These are phyloP conservation scores for Tetramorium parvispinum DNA, from an alignment of 1,140 invertebrate species.

Conservation along the genomic window DNA sequence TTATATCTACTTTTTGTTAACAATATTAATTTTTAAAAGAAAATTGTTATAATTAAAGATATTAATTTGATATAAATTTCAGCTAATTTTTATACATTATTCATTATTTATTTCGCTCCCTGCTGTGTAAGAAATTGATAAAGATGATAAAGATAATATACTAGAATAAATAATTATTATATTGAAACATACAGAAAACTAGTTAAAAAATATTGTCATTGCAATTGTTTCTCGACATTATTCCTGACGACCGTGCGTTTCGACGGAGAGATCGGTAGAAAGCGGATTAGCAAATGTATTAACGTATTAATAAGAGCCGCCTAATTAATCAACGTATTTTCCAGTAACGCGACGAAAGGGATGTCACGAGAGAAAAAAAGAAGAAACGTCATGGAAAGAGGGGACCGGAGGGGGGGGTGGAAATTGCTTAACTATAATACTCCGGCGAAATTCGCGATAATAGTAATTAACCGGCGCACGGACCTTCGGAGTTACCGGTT, in stretches of 20 bases:
- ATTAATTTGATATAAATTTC: conserved; percentile 4
- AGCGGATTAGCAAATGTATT: neutral
- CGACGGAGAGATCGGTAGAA: neutral
- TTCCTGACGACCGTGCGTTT: neutral
- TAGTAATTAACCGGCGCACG: conserved; percentile 44
- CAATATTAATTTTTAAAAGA: neutral
- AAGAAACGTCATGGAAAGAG: neutral
- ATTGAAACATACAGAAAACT: neutral
- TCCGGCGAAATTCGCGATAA: conserved; percentile 33
- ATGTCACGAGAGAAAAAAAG: neutral
- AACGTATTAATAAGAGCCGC: neutral
- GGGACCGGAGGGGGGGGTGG: neutral
- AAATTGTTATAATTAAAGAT: neutral
- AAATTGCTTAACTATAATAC: conserved; percentile 9
- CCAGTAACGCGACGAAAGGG: conserved; percentile 1
- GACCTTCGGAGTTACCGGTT: conserved; percentile 34
- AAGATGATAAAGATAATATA: neutral
- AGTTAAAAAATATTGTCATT: neutral
- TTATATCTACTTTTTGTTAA: neutral
- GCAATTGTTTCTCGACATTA: neutral
- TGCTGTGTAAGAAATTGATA: neutral
- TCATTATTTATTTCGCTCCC: neutral
- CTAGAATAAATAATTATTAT: neutral
- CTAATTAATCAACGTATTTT: conserved; percentile 32
- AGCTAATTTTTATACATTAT: neutral